A percentile compares a stretch with the other conserved stretches of the same genome.
Evolutionary conservation across 2,113 vertebrate species (phyloP).

Genomic region (Notiomystis cincta): DNA sequence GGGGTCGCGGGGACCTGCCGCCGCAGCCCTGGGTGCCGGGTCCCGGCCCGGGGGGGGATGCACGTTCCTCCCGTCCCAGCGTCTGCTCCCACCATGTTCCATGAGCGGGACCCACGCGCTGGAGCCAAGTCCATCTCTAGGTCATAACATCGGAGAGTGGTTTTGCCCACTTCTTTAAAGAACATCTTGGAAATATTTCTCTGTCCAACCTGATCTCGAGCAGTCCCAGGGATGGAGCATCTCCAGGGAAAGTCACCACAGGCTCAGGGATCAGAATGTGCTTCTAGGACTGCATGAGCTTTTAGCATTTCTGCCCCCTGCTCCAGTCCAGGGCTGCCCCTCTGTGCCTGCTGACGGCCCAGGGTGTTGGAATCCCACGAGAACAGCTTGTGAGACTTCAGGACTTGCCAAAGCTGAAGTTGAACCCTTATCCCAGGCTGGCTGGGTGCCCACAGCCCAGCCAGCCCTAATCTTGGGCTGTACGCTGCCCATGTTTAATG

Average conservation of each 20-base stretch:
- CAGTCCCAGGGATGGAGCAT: neutral
- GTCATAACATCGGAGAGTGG: too few species aligned
- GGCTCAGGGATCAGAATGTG: neutral
- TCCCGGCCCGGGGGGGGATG: neutral
- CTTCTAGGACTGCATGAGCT: neutral
- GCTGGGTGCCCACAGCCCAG: neutral
- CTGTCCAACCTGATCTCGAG: neutral
- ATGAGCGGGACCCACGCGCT: neutral
- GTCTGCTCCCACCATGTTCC: neutral
- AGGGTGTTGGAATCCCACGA: neutral
- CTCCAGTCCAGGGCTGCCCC: neutral
- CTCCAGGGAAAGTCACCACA: neutral
- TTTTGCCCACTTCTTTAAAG: neutral
- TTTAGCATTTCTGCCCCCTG: neutral
- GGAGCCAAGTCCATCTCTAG: neutral
- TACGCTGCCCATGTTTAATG: constrained; percentile 37
- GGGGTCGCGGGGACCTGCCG: neutral
- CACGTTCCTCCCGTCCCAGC: fast-evolving
- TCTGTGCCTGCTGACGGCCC: fast-evolving
- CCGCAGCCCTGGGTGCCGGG: neutral
- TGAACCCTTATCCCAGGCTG: constrained; percentile 21
- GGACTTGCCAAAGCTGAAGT: neutral
- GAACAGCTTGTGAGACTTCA: neutral
- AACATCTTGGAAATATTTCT: neutral
- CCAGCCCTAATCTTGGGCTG: constrained; percentile 35